Conservation (phyloP, 2,113 vertebrate genomes). For the Amphiprion percula region DNA sequence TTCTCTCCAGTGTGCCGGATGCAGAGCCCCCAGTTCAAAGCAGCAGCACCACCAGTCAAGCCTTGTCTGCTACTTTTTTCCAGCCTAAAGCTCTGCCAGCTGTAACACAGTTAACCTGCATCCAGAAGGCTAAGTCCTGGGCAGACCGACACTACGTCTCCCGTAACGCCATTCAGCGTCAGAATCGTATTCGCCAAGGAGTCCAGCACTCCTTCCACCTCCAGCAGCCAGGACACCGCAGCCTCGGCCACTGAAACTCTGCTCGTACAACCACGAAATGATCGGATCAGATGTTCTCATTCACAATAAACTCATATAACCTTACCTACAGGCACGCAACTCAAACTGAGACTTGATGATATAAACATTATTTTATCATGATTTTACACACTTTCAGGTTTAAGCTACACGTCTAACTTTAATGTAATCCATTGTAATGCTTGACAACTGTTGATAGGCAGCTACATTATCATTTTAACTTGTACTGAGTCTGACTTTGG, state of each 20-base stretch:
- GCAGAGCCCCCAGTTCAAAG: conserved; percentile 67
- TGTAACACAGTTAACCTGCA: conserved; percentile 80
- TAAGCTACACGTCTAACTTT: conserved; percentile 21
- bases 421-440: conserved; percentile 22
- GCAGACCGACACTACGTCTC: conserved; percentile 81
- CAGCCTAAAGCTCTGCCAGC: conserved; percentile 84
- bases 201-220: conserved; percentile 82
- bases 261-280: not conserved
- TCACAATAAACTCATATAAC: conserved; percentile 1
- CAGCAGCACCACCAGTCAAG: conserved; percentile 18
- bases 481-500: conserved; percentile 23
- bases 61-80: conserved; percentile 59
- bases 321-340: not conserved
- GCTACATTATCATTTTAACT: conserved; percentile 35
- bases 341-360: not conserved
- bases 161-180: conserved; percentile 89
- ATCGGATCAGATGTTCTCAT: not conserved
- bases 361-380: conserved; percentile 1
- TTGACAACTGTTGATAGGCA: conserved; percentile 49
- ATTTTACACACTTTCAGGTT: not conserved
- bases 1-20: conserved; percentile 68
- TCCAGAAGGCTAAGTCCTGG: conserved; percentile 86
- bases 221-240: conserved; percentile 92
- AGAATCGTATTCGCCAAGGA: conserved; percentile 88
- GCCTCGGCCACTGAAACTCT: conserved; percentile 87